These are phyloP conservation scores for Chaetodon trifasciatus DNA, from an alignment of 2,797 vertebrate species.

Conservation along the genomic window DNA sequence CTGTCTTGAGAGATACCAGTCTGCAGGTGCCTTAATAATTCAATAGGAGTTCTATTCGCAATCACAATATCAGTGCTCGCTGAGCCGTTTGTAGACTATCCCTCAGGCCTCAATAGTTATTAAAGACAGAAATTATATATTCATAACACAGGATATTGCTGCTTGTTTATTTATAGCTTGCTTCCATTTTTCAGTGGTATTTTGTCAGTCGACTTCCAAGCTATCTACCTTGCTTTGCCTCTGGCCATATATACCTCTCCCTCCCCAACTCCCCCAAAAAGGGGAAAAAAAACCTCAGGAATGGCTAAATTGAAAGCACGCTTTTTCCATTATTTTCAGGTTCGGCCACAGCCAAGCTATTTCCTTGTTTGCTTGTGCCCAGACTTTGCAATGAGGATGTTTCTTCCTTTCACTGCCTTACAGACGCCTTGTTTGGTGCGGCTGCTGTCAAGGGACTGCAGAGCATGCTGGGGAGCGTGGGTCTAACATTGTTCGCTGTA, in stretches of 20 bases:
- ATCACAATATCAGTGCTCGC: slow-evolving; percentile 87
- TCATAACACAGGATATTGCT: slow-evolving; percentile 95
- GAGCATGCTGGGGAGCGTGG: slow-evolving; percentile 57
- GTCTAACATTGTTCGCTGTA: slow-evolving; percentile 58
- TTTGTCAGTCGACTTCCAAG: slow-evolving; percentile 92
- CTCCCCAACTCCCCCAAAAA: slow-evolving; percentile 19
- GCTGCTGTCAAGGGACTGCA: slow-evolving; percentile 69
- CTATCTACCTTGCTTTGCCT: slow-evolving; percentile 88
- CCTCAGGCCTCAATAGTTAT: slow-evolving; percentile 91
- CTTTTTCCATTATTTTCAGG: slow-evolving; percentile 88
- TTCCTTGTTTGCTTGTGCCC: slow-evolving; percentile 81
- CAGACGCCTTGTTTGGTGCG: slow-evolving; percentile 63
- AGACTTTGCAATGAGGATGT: slow-evolving; percentile 74
- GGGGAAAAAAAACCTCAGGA: slow-evolving; percentile 67
- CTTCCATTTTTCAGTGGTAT: slow-evolving; percentile 90
- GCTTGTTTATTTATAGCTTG: slow-evolving; percentile 95
- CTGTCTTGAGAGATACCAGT: slow-evolving; percentile 66
- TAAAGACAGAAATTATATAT: slow-evolving; percentile 96
- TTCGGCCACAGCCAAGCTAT: slow-evolving; percentile 82
- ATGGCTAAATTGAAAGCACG: slow-evolving; percentile 88
- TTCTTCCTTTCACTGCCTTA: slow-evolving; percentile 61
- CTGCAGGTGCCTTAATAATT: slow-evolving; percentile 85
- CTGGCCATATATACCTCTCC: slow-evolving; percentile 76
- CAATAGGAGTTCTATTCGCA: slow-evolving; percentile 85
- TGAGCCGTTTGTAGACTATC: slow-evolving; percentile 89